Evolutionary conservation across 2,888 invertebrate species (phyloP).

Genomic region (Diplazon laetatorius): DNA sequence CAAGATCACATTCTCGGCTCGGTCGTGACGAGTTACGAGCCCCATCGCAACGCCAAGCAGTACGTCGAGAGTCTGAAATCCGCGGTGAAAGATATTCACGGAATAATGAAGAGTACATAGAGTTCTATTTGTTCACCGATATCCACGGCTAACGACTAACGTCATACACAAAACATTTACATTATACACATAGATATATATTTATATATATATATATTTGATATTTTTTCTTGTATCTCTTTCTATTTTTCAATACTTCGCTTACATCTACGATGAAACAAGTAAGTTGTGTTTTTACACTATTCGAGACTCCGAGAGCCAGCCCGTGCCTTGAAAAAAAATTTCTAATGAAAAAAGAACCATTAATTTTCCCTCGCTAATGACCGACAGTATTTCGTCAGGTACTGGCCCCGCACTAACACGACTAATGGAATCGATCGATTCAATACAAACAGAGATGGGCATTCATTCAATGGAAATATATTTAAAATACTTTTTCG

Average conservation of each 20-base stretch:
- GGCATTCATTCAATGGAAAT: no score
- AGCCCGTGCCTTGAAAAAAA: slow-evolving; percentile 43
- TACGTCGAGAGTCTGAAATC: slow-evolving; percentile 88
- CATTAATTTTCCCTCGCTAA: slow-evolving; percentile 7
- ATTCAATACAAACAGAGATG: slow-evolving; percentile 2
- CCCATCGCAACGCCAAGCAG: slow-evolving; percentile 87
- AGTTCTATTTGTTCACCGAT: slow-evolving; percentile 42
- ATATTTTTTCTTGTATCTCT: slow-evolving; percentile 27
- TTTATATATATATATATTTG: slow-evolving; percentile 35
- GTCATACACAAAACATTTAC: no score
- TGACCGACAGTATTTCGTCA: slow-evolving; percentile 9
- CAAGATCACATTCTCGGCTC: slow-evolving; percentile 92
- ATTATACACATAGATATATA: slow-evolving; percentile 44
- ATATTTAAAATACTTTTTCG: no score
- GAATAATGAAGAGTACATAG: slow-evolving; percentile 75
- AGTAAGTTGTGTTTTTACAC: slow-evolving; percentile 47
- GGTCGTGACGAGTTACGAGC: slow-evolving; percentile 91
- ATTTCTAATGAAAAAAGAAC: not conserved
- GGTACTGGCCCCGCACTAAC: not conserved
- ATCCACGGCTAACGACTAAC: slow-evolving; percentile 29
- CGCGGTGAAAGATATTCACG: slow-evolving; percentile 88
- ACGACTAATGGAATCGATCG: slow-evolving; percentile 28
- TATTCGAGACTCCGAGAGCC: slow-evolving; percentile 46
- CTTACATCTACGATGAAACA: slow-evolving; percentile 46
- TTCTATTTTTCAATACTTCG: slow-evolving; percentile 51